Percentiles rank a stretch among this genome's conserved stretches.
These are phyloP conservation scores for Typhlomys cinereus DNA, from an alignment of 2,113 vertebrate genomes.

Conservation along the genomic window DNA sequence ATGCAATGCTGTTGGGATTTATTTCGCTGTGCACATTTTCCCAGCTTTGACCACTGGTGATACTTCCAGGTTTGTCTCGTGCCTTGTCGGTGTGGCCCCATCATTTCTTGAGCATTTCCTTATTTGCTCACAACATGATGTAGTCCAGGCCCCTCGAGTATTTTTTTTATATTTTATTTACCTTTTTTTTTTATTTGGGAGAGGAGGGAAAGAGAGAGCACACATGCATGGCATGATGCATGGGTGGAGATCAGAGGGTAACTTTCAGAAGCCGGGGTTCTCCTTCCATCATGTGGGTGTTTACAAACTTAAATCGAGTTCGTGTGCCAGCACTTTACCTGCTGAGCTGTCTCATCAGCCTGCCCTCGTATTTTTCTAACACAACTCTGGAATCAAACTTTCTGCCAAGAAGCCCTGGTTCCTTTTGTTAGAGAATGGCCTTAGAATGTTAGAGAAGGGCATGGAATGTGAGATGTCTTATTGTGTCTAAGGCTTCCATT, in stretches of 20 bases:
- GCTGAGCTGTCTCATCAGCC: too few relatives aligned
- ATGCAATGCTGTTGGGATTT: background rate
- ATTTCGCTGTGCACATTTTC: background rate
- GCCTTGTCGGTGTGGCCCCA: background rate
- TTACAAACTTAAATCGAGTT: too few relatives aligned
- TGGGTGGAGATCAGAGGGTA: too few relatives aligned
- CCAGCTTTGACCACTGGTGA: background rate
- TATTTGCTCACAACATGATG: background rate
- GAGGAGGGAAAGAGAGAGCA: too few relatives aligned
- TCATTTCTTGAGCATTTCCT: background rate
- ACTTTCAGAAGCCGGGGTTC: too few relatives aligned
- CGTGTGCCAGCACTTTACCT: too few relatives aligned
- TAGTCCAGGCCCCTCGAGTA: background rate
- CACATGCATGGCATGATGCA: too few relatives aligned
- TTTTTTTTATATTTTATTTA: too few relatives aligned
- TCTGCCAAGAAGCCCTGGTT: background rate
- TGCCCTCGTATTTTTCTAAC: background rate
- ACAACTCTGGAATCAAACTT: background rate
- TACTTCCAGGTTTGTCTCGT: background rate
- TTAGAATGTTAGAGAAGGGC: conserved; percentile 31
- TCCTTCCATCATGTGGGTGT: too few relatives aligned
- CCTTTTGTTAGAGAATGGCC: background rate
- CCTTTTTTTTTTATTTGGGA: too few relatives aligned
- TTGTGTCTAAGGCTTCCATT: background rate
- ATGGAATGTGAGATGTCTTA: background rate